Evolutionary conservation across 2,113 vertebrate genomes (phyloP).

Genomic region (Alces alces): DNA sequence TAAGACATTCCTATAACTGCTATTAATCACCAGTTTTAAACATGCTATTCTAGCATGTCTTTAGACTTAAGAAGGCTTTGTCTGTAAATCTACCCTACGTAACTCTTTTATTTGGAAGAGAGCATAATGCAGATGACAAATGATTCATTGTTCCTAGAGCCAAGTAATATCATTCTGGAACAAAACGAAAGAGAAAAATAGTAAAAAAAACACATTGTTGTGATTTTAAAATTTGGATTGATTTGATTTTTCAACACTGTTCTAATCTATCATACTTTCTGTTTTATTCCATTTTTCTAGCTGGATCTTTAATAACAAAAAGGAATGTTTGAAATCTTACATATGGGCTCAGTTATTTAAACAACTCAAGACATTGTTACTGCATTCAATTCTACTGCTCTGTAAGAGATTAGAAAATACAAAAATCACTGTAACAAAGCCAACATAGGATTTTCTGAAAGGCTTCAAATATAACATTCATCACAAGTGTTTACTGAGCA

Average conservation of each 20-base stretch:
- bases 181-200: constrained; percentile 30
- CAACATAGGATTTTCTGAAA: constrained; percentile 3
- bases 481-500: neutral
- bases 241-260: neutral
- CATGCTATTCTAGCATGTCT: neutral
- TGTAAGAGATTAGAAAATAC: neutral
- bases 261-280: neutral
- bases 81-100: constrained; percentile 17
- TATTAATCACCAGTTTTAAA: constrained; percentile 25
- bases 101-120: constrained; percentile 46
- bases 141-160: constrained; percentile 32
- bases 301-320: neutral
- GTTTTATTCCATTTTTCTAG: neutral
- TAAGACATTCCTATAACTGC: neutral
- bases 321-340: constrained; percentile 6
- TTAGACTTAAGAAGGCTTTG: constrained; percentile 17
- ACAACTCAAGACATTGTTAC: neutral
- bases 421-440: neutral
- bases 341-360: neutral
- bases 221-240: constrained; percentile 14
- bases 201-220: neutral
- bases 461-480: neutral
- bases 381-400: neutral
- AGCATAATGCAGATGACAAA: constrained; percentile 39
- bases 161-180: constrained; percentile 36